These are phyloP conservation scores for Eupithecia centaureata DNA, from an alignment of 2,888 invertebrate genomes.

Conservation along the genomic window DNA sequence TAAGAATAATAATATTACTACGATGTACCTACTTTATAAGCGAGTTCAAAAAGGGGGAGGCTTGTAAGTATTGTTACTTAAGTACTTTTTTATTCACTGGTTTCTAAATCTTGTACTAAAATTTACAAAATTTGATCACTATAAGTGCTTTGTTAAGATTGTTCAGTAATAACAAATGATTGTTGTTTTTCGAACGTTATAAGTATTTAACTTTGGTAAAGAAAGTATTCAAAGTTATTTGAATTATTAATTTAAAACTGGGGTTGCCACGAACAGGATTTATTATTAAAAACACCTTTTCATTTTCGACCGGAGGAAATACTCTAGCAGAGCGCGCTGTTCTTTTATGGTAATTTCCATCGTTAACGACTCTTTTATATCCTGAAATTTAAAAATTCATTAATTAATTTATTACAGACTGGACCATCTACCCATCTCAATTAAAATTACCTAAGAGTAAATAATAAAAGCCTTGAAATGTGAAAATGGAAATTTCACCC, in stretches of 20 bases:
- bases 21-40: not conserved
- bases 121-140: no score
- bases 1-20: not conserved
- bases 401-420: not conserved
- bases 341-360: conserved; percentile 3
- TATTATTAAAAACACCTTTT: not conserved
- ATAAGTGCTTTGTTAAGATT: no score
- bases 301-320: not conserved
- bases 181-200: no score
- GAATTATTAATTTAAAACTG: not conserved
- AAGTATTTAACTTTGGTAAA: no score
- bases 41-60: no score
- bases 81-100: no score
- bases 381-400: not conserved
- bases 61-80: no score
- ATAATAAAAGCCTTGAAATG: no score
- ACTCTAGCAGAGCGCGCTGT: not conserved
- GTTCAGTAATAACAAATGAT: no score
- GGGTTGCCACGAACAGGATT: not conserved
- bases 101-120: no score
- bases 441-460: not conserved
- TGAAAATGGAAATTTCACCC: no score
- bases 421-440: not conserved
- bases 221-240: not conserved
- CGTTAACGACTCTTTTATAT: not conserved